Evolutionary conservation across 2,888 invertebrate genomes (phyloP).

Genomic region (Dicyrtoma fusca): DNA sequence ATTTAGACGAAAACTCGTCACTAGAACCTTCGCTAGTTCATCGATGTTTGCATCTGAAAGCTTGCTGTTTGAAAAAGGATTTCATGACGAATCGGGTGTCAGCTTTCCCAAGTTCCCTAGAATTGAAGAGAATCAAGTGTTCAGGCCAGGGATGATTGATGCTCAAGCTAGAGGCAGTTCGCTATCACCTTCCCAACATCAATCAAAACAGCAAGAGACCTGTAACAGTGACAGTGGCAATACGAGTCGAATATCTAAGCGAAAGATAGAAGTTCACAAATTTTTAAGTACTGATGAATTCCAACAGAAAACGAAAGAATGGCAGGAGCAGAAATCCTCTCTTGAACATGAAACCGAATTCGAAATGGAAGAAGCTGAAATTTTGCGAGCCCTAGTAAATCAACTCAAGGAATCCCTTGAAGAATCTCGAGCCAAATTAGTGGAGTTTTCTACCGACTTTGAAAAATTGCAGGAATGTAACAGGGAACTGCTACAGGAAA

Average conservation of each 20-base stretch:
- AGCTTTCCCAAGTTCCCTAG: too few species aligned
- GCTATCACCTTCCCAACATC: neutral
- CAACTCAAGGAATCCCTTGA: neutral
- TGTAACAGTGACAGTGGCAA: neutral
- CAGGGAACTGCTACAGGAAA: neutral
- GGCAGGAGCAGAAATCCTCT: constrained; percentile 41
- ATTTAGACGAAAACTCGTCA: too few species aligned
- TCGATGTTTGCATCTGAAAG: too few species aligned
- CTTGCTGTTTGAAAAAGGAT: too few species aligned
- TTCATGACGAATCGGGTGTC: too few species aligned
- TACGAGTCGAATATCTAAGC: neutral
- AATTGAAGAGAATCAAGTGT: too few species aligned
- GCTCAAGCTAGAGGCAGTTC: neutral
- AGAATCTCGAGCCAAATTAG: neutral
- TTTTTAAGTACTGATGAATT: constrained; percentile 16
- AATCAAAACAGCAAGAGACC: too few species aligned
- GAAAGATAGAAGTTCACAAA: neutral
- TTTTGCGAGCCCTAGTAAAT: neutral
- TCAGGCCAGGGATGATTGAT: neutral
- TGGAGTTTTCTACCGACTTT: neutral
- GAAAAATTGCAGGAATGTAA: too few species aligned
- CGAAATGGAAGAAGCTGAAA: constrained; percentile 8
- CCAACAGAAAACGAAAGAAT: constrained; percentile 29
- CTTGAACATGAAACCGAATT: constrained; percentile 38
- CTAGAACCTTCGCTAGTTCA: too few species aligned